Evolutionary conservation across 2,888 invertebrate species (phyloP), one percentile per base, ranked within the genome.

Genomic region (Patella pellucida): DNA sequence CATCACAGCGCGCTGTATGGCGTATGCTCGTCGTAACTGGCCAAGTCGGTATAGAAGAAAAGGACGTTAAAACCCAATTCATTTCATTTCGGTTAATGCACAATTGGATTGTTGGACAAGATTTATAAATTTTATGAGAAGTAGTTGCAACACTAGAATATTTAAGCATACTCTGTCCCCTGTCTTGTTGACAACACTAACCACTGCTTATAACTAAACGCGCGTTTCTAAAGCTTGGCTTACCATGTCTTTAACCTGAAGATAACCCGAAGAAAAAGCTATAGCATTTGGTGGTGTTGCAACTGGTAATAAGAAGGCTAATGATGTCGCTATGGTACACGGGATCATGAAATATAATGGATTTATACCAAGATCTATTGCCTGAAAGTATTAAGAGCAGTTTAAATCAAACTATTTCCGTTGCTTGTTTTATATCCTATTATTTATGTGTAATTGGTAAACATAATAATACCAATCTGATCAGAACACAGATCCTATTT

Each of bases 241-340:
- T 79, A 91, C 91, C 91, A 92, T 91, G 75, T 92, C 91, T 19
- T 85, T 79, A 16, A 91, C 89, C 71, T 83, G 86, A 41, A 92
- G 82, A 78, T 90, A 85, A 9, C 91, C 91, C 31, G 89, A 86
- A 15, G 91, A 95, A 41, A 96, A 96, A 0, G 96, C 97, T 78
- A 98, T 96, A 11, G 98, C 97, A 91, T 98, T 98, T 23, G 98
- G 97, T 1, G 98, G 97, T 0, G 97, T 98, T 70, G 97, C 97
- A 14, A 98, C 97, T 0, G 97, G 98, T 91, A 98, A 93, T 93
- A 97, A 96, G 93, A 97, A 93, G 16, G 93, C 97, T 92, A 96
- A 96, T 74, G 97, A 97, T 89, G 97, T 96, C 4, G 96, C 95
- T 52, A 97, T 92, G 0, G 97, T 94, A 0, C 96, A 96, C 0